Evolutionary conservation across 2,113 vertebrate genomes (phyloP), one percentile per base, ranked within the genome.

Genomic region (Macrotus californicus): DNA sequence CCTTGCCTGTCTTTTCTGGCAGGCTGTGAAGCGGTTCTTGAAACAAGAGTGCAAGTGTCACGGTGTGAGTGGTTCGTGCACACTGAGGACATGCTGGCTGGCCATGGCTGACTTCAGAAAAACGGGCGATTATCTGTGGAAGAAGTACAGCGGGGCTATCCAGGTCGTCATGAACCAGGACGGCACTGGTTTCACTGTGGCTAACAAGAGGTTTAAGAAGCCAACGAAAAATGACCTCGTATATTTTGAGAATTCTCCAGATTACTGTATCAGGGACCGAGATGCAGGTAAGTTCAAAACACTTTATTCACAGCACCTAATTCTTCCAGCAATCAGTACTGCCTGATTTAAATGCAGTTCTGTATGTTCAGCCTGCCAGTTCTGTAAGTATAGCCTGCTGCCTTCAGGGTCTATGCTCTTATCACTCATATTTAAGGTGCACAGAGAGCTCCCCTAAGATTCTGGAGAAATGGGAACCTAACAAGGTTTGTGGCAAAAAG

Each of bases 151-250:
- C 26, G 98, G 98, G 76, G 99, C 99, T 0, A 99, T 99, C 97
- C 99, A 99, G 98, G 99, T 99, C 61, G 99, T 99, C 96, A 99
- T 99, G 97, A 99, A 99, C 97, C 99, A 99, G 98, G 99, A 99
- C 75, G 99, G 99, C 96, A 99, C 99, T 0, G 99, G 99, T 59
- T 99, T 99, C 98, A 99, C 99, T 2, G 98, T 98, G 43, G 98
- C 99, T n/a, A 99, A 99, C 97, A 97, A 98, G 91, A 99, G 98
- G 97, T 99, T 99, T 98, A 99, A 99, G 97, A 99, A 98, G 86
- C 99, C 99, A 69, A 99, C 99, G 64, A 99, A 99, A 98, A 99
- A 99, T 90, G 99, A 99, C 97, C 98, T 99, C 66, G 99, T 99
- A 81, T 99, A 99, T 98, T 99, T 99, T 77, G 99, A 99, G 98